Percentiles rank a stretch among this genome's conserved stretches.
Evolutionary conservation across 2,113 vertebrate genomes (phyloP).

Genomic region (Caranx melampygus): DNA sequence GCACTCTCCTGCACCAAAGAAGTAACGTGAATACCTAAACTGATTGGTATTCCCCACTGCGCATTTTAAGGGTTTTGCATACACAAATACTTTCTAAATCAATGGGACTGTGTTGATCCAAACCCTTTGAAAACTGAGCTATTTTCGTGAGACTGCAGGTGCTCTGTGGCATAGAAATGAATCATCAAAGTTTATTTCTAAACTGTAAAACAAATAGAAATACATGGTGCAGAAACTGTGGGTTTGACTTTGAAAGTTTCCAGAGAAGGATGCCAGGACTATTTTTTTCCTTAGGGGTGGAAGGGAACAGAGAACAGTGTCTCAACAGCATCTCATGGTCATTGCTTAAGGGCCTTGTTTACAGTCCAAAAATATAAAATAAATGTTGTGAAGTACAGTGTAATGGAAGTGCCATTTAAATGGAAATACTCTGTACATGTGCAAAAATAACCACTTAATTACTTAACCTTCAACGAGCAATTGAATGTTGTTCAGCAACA

Average conservation of each 20-base stretch:
- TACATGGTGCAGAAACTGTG: background rate
- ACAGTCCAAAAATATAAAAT: too few species aligned
- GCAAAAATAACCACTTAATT: too few species aligned
- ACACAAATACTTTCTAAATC: slow-evolving; percentile 43
- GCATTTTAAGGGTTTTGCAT: slow-evolving; percentile 32
- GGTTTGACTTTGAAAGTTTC: background rate
- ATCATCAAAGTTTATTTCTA: slow-evolving; percentile 19
- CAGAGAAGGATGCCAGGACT: background rate
- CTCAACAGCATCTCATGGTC: too few species aligned
- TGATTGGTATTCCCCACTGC: slow-evolving; percentile 24
- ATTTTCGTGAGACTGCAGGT: slow-evolving; percentile 2
- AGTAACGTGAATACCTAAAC: background rate
- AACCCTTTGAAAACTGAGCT: slow-evolving; percentile 35
- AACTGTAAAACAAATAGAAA: slow-evolving; percentile 2
- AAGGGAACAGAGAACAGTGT: too few species aligned
- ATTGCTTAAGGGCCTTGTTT: too few species aligned
- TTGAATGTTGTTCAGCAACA: too few species aligned
- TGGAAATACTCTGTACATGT: too few species aligned
- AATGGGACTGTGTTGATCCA: slow-evolving; percentile 37
- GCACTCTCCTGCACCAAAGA: background rate
- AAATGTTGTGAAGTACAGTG: too few species aligned
- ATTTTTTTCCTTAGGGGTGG: too few species aligned
- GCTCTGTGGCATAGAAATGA: slow-evolving; percentile 14
- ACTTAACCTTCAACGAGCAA: too few species aligned
- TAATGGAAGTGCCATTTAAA: too few species aligned